Base-by-base conservation (phyloP, 2,113 vertebrate species). In the Tinamus guttatus region DNA sequence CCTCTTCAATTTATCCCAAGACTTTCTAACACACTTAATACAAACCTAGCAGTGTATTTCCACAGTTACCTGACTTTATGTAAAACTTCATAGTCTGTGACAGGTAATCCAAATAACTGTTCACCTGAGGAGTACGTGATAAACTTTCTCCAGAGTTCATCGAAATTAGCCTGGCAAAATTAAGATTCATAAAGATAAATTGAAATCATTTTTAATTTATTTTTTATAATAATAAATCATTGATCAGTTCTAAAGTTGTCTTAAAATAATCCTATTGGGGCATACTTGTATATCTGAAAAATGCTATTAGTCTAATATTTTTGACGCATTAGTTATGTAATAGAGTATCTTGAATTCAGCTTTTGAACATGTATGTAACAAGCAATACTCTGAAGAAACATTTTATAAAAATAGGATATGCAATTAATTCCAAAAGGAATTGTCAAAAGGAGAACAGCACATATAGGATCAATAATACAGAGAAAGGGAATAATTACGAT, bases 101-200 rank as follows among this genome's bases (percentile, higher is more conserved):
- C 97, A 88, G 98, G 98, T 79, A 98, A 93, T 73, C 98, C 98
- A 96, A 98, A 98, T 81, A 98, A 95, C 45, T 97, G 96, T 30
- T 98, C 98, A 51, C 98, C 98, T 47, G 98, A 93, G 21, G 98
- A 98, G 65, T 98, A 98, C 0, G 97, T 98, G 81, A 97, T 77
- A 94, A 97, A 98, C 85, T 98, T 98, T 95, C 97, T 98, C 98
- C 98, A 98, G 4, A 98, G 82, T 30, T 98, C 97, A 95, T 98
- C 98, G 89, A 98, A 98, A 92, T 92, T 96, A 86, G 87, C 94
- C 98, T 98, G 81, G 75, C 52, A 81, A 84, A 94, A 93, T 77
- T 59, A 78, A 65, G 17, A 83, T 94, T 93, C 76, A 75, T 38
- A 65, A 3, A 73, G 40, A 74, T 4, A 77, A 89, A 87, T 79